Evolutionary conservation across 1,140 invertebrate species (phyloP), one percentile per base, ranked within the genome.

Genomic region (Globodera rostochiensis): DNA sequence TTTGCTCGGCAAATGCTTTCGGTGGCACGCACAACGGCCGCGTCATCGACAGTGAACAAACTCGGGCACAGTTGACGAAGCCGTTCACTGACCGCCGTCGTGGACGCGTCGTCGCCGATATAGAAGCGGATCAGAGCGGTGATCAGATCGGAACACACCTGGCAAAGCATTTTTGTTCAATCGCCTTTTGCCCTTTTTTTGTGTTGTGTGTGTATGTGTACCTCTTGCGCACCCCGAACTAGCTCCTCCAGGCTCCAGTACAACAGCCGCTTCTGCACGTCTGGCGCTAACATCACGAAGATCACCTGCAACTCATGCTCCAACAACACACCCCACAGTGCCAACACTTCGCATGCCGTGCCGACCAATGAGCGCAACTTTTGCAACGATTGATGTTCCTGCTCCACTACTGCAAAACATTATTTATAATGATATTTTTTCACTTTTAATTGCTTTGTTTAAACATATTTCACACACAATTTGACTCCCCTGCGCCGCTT

Each of bases 21-120:
- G 21, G 64, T 82, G n/a, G 81, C 81, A 50, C 80, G 60, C 25
- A 96, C 94, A 90, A 94, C 96, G 53, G 95, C 94, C 21, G 95
- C 96, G 92, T 98, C 97, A 92, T 99, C 97, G 86, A 93, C 93
- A 86, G 94, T 94, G 88, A 97, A 99, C 1, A 99, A 92, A 86
- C 94, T 94, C 0, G 97, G 97, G 90, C 97, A 98, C 0, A 96
- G 92, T 88, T 96, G 94, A 74, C 96, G 91, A n/a, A 99, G 91
- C 90, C 94, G 94, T 21, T 92, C 91, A 82, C 95, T 97, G 57
- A 98, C 95, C 0, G 94, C 93, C 90, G 96, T 95, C 1, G 97
- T 95, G 4, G 94, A 95, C 0, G 96, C 95, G 91, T 96, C 96
- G 90, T 99, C 97, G 77, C 94, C 94, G 1, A 98, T 92, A 90